Percentiles rank a stretch among this genome's conserved stretches.
Evolutionary conservation across 2,797 vertebrate species (phyloP).

Genomic region (Coccyzus lansbergi): DNA sequence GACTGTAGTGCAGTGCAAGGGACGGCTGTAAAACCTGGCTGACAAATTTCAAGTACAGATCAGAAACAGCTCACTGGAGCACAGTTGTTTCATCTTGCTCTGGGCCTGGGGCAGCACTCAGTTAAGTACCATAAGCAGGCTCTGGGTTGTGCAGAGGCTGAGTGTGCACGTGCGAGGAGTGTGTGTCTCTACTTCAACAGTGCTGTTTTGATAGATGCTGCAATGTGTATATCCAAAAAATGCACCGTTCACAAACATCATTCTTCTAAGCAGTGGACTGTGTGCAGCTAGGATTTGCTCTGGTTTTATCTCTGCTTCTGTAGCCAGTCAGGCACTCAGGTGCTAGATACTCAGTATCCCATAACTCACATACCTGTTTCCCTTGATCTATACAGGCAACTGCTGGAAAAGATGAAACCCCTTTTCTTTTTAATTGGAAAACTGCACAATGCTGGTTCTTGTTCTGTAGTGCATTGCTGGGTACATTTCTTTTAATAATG

Average conservation of each 20-base stretch:
- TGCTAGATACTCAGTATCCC: not conserved
- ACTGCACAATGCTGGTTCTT: not conserved
- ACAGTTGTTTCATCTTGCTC: not conserved
- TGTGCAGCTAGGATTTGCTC: not conserved
- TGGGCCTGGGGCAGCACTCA: not conserved
- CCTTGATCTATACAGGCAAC: not conserved
- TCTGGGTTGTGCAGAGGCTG: rapidly evolving
- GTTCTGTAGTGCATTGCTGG: not conserved
- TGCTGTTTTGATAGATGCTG: not conserved
- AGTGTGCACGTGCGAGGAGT: not conserved
- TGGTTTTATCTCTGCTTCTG: not conserved
- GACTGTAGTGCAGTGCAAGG: not conserved
- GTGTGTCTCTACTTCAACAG: not conserved
- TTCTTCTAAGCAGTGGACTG: not conserved
- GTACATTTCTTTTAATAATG: not conserved
- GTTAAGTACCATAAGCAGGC: not conserved
- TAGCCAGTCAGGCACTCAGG: not conserved
- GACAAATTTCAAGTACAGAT: not conserved
- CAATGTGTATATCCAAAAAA: not conserved
- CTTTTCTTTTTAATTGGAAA: constrained; percentile 14
- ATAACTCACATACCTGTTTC: not conserved
- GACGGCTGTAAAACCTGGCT: not conserved
- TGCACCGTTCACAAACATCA: not conserved
- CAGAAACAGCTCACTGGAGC: not conserved
- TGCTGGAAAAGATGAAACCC: not conserved